Conservation (phyloP, 2,797 vertebrate genomes). For the Falco novaeseelandiae region DNA sequence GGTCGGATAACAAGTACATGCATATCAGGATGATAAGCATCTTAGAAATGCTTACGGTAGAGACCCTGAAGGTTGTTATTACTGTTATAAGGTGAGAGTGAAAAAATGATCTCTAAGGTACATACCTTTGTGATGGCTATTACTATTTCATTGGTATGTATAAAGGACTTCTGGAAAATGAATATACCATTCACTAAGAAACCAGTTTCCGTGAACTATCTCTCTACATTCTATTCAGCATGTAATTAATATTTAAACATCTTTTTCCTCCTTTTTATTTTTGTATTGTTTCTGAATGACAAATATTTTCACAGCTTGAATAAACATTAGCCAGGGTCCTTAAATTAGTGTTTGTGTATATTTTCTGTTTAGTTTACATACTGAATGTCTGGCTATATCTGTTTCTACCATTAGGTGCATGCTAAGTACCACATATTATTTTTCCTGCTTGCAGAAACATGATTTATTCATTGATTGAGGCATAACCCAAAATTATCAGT, state of each 20-base stretch:
- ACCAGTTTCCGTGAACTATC: background rate
- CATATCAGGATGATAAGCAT: background rate
- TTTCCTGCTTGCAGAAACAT: background rate
- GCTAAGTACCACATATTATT: background rate
- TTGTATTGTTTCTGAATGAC: slow-evolving; percentile 45
- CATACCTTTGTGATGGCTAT: background rate
- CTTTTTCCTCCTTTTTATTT: slow-evolving; percentile 7
- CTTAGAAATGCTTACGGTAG: background rate
- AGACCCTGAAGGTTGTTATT: slow-evolving; percentile 8
- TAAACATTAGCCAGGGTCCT: slow-evolving; percentile 17
- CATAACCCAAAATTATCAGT: background rate
- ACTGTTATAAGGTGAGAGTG: background rate
- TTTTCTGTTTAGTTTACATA: background rate
- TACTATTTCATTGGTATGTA: slow-evolving; percentile 12
- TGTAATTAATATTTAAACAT: slow-evolving; percentile 58
- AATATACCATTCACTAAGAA: slow-evolving; percentile 18
- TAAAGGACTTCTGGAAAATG: slow-evolving; percentile 12
- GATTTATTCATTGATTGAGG: background rate
- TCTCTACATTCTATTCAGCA: slow-evolving; percentile 9
- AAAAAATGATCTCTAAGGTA: background rate
- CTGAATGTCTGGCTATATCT: background rate
- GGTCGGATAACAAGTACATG: background rate
- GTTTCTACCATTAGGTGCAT: background rate
- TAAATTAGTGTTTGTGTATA: slow-evolving; percentile 39
- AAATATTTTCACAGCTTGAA: slow-evolving; percentile 53